Evolutionary conservation across 2,113 vertebrate genomes (phyloP).

Genomic region (Poecile atricapillus): DNA sequence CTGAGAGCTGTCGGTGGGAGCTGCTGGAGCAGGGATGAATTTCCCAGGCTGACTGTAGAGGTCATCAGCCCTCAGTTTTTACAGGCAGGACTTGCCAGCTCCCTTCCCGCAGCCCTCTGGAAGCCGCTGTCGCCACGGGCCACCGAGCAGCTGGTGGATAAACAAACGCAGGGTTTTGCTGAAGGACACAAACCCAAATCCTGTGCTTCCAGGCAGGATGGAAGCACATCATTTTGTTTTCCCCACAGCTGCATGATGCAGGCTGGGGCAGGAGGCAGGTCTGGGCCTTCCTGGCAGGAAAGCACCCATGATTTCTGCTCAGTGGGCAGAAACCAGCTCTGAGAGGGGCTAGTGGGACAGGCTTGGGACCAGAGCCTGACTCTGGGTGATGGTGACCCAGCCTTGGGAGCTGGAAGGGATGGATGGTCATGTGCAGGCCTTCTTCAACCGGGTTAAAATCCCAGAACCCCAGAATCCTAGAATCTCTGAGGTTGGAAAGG

Average conservation of each 20-base stretch:
- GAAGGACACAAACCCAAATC: neutral
- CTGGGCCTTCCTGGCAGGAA: neutral
- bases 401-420: neutral
- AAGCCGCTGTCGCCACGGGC: neutral
- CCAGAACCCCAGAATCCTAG: neutral
- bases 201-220: neutral
- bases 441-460: neutral
- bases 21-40: neutral
- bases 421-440: neutral
- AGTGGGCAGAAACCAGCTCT: neutral
- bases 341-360: neutral
- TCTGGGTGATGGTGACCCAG: neutral
- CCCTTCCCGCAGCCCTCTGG: neutral
- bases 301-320: neutral
- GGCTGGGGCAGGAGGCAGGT: neutral
- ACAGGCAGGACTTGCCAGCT: neutral
- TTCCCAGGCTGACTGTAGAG: conserved; percentile 40
- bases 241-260: neutral
- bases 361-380: neutral
- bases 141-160: neutral
- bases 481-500: neutral
- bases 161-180: neutral
- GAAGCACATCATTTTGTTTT: no score
- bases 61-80: conserved; percentile 56
- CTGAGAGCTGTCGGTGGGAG: rapidly evolving